Conservation (phyloP, 2,888 invertebrate genomes). For the Antheraea yamamai region DNA sequence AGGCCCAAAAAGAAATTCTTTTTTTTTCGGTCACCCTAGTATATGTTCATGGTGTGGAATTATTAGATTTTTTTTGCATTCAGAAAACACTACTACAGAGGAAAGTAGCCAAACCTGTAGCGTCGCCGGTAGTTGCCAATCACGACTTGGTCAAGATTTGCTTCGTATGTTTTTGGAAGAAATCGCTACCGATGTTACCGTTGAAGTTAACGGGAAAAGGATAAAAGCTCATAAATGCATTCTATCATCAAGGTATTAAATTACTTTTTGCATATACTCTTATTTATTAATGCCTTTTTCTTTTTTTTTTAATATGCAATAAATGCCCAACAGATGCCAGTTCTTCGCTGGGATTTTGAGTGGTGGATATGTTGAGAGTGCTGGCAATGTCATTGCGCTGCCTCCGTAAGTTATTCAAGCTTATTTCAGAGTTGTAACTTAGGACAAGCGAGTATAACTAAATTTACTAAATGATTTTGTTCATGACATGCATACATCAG, state of each 20-base stretch:
- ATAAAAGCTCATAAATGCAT: conserved; percentile 96
- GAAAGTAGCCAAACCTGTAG: conserved; percentile 64
- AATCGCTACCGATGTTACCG: conserved; percentile 93
- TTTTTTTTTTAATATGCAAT: conserved; percentile 18
- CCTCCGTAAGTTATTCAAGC: conserved; percentile 84
- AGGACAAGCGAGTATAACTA: background rate
- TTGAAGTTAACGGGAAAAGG: conserved; percentile 91
- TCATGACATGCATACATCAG: background rate
- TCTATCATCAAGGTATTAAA: conserved; percentile 86
- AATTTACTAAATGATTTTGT: background rate
- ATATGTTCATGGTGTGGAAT: background rate
- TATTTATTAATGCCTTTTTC: background rate
- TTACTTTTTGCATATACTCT: background rate
- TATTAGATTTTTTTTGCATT: conserved; percentile 25
- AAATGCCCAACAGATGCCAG: conserved; percentile 85
- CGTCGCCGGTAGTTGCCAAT: conserved; percentile 71
- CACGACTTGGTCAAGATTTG: conserved; percentile 91
- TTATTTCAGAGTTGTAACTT: background rate
- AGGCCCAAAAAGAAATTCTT: too few species aligned
- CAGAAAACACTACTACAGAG: conserved; percentile 69
- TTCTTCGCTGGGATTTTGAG: conserved; percentile 96
- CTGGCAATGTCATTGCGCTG: conserved; percentile 91
- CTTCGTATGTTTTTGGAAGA: conserved; percentile 95
- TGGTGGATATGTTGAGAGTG: conserved; percentile 90
- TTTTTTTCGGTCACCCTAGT: too few species aligned